Base-by-base conservation (phyloP, 35 echinoderm and acorn worm genomes). In the Amphiura filiformis region DNA sequence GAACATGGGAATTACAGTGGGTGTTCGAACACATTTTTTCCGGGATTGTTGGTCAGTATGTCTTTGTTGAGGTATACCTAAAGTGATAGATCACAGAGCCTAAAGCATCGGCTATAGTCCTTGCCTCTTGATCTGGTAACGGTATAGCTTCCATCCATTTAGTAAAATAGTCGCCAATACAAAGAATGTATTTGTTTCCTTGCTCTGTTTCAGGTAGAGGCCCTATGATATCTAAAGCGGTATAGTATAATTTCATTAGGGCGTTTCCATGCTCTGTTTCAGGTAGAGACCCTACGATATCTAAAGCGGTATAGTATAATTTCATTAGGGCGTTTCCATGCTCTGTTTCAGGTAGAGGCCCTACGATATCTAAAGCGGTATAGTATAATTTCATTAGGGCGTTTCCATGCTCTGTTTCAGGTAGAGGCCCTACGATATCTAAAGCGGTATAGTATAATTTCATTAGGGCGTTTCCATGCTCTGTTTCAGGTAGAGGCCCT, bases 1-100 rank as follows among this genome's bases (percentile, higher is more conserved):
- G n/a, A n/a, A n/a, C n/a, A n/a, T n/a, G n/a, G n/a, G n/a, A n/a
- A n/a, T n/a, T n/a, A n/a, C n/a, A n/a, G n/a, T n/a, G n/a, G n/a
- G n/a, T n/a, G n/a, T n/a, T n/a, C n/a, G n/a, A n/a, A n/a, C n/a
- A n/a, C n/a, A n/a, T n/a, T n/a, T n/a, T n/a, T n/a, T n/a, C n/a
- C n/a, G n/a, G n/a, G n/a, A n/a, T n/a, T n/a, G n/a, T n/a, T 91
- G 88, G 57, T 94, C 89, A 38, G 79, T 86, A 35, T 94, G 89
- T 18, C 91, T 34, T 39, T 39, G 35, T n/a, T 37, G 14, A 26
- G 84, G 88, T 33, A 91, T 37, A n/a, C 13, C 87, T 80, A 70
- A 89, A 93, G 17, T 87, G 20, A 39, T 70, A 84, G 11, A 89
- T 77, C 14, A 79, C 84, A 23, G 57, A 36, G 31, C 39, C 38